Percentiles rank a stretch among this genome's conserved stretches.
Evolutionary conservation across 2,113 vertebrate species (phyloP).

Genomic region (Agapornis roseicollis): DNA sequence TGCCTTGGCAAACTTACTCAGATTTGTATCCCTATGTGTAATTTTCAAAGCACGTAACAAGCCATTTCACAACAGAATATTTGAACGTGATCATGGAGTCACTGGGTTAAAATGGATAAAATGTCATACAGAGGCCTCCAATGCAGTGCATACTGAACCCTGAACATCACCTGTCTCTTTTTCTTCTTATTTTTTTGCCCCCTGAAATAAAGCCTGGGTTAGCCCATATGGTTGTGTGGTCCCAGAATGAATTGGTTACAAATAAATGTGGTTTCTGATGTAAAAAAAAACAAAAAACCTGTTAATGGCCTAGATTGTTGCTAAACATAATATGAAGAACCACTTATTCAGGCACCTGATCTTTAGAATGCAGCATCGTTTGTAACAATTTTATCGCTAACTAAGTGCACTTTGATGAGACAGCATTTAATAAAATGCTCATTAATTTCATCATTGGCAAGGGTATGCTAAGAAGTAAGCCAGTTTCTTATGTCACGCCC

Average conservation of each 20-base stretch:
- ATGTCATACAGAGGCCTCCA: not conserved
- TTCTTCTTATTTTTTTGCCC: no score
- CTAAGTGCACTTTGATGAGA: slow-evolving; percentile 91
- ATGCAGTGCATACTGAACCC: not conserved
- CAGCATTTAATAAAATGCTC: slow-evolving; percentile 93
- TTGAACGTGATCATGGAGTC: not conserved
- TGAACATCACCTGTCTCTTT: not conserved
- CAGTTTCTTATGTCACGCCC: slow-evolving; percentile 98
- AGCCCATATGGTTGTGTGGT: not conserved
- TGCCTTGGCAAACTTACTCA: not conserved
- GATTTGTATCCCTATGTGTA: not conserved
- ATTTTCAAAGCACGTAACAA: not conserved
- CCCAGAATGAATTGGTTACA: not conserved
- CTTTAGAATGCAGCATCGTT: slow-evolving; percentile 81
- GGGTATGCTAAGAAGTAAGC: slow-evolving; percentile 92
- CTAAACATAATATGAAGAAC: slow-evolving; percentile 73
- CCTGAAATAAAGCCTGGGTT: not conserved
- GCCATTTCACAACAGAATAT: not conserved
- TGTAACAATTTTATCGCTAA: slow-evolving; percentile 89
- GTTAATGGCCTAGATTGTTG: slow-evolving; percentile 56
- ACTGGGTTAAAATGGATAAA: not conserved
- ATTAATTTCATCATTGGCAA: slow-evolving; percentile 93
- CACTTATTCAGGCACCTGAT: slow-evolving; percentile 77
- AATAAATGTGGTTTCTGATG: slow-evolving; percentile 45
- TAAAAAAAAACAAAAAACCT: slow-evolving; percentile 32